Evolutionary conservation across 2,888 invertebrate species (phyloP), one percentile per base, ranked within the genome.

Genomic region (Athripsodes cinereus): DNA sequence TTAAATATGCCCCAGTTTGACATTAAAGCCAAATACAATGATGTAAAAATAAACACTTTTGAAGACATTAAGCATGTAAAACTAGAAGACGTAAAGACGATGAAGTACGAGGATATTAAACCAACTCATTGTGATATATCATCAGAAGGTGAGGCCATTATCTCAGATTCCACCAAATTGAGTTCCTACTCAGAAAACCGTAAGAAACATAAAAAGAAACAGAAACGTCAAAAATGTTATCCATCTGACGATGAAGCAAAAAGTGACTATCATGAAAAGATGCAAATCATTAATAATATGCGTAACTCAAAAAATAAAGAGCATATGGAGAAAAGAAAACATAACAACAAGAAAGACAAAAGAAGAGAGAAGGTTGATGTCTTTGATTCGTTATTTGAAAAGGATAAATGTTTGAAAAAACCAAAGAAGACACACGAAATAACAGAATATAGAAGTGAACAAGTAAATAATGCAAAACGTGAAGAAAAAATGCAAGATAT

Each of bases 401-500:
- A 80, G 47, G 81, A 82, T 19, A 83, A 79, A 70, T 75, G 74
- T 55, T 70, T 78, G 0, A 85, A 81, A 69, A 84, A 82, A 68
- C 79, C 80, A 22, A 82, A 78, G 68, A 80, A 75, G 65, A 67
- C 68, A 2, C 66, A 69, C 1, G 69, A 67, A 60, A 69, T 66
- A 53, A 64, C 66, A 64, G 76, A 76, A 53, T 65, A 67, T 49
- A 55, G 65, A 11, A 61, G 68, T 34, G 77, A 78, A 47, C 64
- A 66, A n/a, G 65, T 69, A 20, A 74, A 68, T 64, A 70, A 68
- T 55, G 67, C 72, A 1, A 84, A 87, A 66, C 84, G 88, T 61
- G 88, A 88, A 65, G 90, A 85, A 22, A 88, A 90, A 72, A 89
- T 92, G 87, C 90, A 92, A 71, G 91, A 90, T 66, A 92, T 92